Evolutionary conservation across 2,113 vertebrate genomes (phyloP).

Genomic region (Mungos mungo): DNA sequence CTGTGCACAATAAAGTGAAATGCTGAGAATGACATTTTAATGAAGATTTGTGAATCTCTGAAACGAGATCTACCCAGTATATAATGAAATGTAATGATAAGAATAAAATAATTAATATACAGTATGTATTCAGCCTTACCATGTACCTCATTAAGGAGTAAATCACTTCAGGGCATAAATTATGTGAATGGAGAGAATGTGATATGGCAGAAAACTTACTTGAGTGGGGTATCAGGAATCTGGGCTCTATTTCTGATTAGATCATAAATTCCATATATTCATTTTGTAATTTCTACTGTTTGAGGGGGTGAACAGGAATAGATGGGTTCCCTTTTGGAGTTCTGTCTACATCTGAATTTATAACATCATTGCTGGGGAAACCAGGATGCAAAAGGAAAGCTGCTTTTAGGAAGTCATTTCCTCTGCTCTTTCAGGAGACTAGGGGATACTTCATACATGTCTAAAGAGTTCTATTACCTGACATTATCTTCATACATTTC

Average conservation of each 20-base stretch:
- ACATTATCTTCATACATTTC: conserved; percentile 8
- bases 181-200: neutral
- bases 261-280: neutral
- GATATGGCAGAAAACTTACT: neutral
- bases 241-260: neutral
- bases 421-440: neutral
- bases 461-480: neutral
- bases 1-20: neutral
- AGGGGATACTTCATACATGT: neutral
- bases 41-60: conserved; percentile 13
- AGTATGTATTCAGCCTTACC: neutral
- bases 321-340: neutral
- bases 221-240: neutral
- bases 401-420: neutral
- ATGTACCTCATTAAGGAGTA: neutral
- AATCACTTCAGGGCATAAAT: conserved; percentile 15
- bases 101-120: conserved; percentile 48
- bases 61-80: neutral
- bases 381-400: neutral
- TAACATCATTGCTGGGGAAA: neutral
- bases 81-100: neutral
- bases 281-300: neutral
- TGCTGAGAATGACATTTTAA: conserved; percentile 5
- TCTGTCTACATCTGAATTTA: neutral
- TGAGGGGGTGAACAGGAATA: neutral